These are phyloP conservation scores for Elaphurus davidianus DNA, from an alignment of 2,113 vertebrate genomes.

Conservation along the genomic window DNA sequence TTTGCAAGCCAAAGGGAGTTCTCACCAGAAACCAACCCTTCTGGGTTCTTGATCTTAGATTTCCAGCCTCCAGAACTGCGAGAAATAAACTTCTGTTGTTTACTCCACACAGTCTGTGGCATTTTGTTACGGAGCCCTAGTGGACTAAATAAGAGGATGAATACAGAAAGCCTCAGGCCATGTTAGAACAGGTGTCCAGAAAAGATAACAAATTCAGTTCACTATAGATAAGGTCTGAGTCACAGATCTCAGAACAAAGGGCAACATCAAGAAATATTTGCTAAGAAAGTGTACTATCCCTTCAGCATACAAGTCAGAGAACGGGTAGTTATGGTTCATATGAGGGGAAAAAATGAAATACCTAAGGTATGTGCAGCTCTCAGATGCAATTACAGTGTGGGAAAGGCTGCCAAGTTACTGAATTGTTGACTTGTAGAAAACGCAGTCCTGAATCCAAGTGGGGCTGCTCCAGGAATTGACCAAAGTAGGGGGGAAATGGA, in stretches of 20 bases:
- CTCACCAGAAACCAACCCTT: not conserved
- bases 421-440: not conserved
- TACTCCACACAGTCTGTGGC: not conserved
- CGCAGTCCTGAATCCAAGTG: not conserved
- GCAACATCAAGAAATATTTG: not conserved
- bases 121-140: not conserved
- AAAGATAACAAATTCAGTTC: constrained; percentile 33
- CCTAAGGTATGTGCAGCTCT: not conserved
- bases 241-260: not conserved
- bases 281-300: not conserved
- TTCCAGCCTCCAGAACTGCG: not conserved
- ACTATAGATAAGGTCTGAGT: not conserved
- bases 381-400: not conserved
- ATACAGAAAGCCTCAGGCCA: not conserved
- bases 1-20: not conserved
- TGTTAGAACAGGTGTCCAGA: constrained; percentile 26
- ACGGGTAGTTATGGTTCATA: not conserved
- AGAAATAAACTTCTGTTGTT: not conserved
- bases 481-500: not conserved
- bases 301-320: not conserved
- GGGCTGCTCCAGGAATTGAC: not conserved
- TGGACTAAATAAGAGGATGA: not conserved
- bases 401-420: not conserved
- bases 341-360: not conserved
- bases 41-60: not conserved